A percentile compares a stretch with the other conserved stretches of the same genome.
Evolutionary conservation across 2,797 vertebrate genomes (phyloP).

Genomic region (Gambusia yucatana): DNA sequence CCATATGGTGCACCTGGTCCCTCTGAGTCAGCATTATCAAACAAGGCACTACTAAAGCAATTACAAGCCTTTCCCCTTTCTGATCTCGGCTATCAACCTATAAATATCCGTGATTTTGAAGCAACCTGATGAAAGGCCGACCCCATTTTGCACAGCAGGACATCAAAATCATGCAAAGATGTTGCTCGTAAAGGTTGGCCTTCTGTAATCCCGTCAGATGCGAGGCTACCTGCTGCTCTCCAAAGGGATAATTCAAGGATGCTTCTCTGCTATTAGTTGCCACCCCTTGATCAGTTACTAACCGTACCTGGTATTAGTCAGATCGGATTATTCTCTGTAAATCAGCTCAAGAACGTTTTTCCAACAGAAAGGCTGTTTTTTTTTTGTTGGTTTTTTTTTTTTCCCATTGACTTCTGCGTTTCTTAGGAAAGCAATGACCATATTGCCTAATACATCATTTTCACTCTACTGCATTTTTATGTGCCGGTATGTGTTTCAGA

Average conservation of each 20-base stretch:
- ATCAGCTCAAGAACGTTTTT: constrained; percentile 20
- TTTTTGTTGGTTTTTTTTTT: too few relatives aligned
- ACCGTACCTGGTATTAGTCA: constrained; percentile 16
- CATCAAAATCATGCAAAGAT: constrained; percentile 9
- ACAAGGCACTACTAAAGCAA: constrained; percentile 19
- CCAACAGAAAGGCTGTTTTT: not conserved
- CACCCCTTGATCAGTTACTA: not conserved
- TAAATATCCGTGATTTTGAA: constrained; percentile 11
- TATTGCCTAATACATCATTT: not conserved
- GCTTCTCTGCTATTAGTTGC: constrained; percentile 7
- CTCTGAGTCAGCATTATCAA: constrained; percentile 45
- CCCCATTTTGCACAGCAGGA: not conserved
- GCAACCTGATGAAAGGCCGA: not conserved
- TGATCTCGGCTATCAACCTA: not conserved
- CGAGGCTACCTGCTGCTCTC: constrained; percentile 21
- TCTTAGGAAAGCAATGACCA: not conserved
- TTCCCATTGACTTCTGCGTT: not conserved
- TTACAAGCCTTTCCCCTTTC: constrained; percentile 7
- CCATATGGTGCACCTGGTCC: constrained; percentile 65
- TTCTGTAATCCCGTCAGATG: constrained; percentile 31
- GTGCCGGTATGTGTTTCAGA: not conserved
- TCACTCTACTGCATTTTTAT: not conserved
- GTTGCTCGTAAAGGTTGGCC: constrained; percentile 8
- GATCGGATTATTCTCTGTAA: constrained; percentile 33
- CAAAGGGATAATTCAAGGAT: constrained; percentile 25